Conservation (phyloP, 2,797 vertebrate species). For the Falco novaeseelandiae region DNA sequence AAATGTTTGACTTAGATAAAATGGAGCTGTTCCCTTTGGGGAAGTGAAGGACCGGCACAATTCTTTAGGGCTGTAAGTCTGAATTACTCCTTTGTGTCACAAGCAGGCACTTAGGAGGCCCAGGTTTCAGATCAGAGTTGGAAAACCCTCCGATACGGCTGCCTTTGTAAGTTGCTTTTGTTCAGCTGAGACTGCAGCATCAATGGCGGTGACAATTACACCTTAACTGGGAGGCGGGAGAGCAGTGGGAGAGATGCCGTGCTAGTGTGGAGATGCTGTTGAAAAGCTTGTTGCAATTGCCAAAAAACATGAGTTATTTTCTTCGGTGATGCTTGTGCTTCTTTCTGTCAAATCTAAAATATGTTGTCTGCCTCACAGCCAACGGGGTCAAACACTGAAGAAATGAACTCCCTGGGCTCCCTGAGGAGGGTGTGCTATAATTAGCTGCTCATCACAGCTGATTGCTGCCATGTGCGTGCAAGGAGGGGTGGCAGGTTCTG, state of each 20-base stretch:
- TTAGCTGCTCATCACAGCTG: background rate
- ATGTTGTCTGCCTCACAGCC: slow-evolving; percentile 13
- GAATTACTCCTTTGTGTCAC: slow-evolving; percentile 43
- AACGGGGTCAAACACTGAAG: background rate
- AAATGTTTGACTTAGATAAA: background rate
- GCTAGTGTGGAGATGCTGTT: background rate
- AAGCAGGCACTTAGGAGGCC: background rate
- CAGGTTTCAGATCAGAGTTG: background rate
- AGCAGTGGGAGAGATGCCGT: background rate
- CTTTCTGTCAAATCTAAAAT: slow-evolving; percentile 3
- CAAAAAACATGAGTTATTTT: background rate
- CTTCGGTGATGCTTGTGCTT: background rate
- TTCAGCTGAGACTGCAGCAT: background rate
- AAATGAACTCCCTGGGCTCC: background rate
- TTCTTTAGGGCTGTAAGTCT: background rate
- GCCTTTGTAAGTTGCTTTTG: background rate
- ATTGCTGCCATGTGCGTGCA: background rate
- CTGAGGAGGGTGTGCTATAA: background rate
- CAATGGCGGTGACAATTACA: background rate
- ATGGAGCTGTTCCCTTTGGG: background rate
- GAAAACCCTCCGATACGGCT: background rate
- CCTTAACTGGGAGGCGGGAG: background rate
- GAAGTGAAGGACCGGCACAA: background rate
- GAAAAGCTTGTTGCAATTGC: background rate
- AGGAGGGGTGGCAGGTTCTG: background rate